Base-by-base conservation (phyloP, 2,113 vertebrate species). In the Mohoua ochrocephala region DNA sequence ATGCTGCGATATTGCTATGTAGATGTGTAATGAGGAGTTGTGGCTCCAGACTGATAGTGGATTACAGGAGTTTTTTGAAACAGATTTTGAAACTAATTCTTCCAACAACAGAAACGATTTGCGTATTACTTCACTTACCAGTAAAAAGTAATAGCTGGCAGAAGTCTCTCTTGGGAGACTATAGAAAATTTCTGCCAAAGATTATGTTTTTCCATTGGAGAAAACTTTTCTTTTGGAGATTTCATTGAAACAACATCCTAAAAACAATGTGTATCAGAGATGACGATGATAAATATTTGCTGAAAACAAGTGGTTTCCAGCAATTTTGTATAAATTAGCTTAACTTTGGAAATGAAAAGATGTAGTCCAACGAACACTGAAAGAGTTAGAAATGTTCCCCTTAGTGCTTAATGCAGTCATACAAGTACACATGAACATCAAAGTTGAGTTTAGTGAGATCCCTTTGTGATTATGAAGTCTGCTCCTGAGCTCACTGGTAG, bases 391-490 rank as follows among this genome's bases (percentile, higher is more conserved):
- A 81, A 28, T 13, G 3, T 30, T 54, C 11, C 52, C 39, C 28
- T 37, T 81, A 50, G 14, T 39, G 50, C 28, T 73, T 73, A 61
- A 27, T 3, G 26, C 12, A 45, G n/a, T 4, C 11, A 5, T n/a
- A 26, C 5, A 39, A 57, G 31, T 20, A 64, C 13, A 52, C 4
- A 15, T 0, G 0, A 41, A 39, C 5, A 20, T 44, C n/a, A 79
- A 53, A 69, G 15, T 33, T 11, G 5, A 49, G 15, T 68, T 79
- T 44, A 57, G 26, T 20, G 31, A 80, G 22, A 67, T 24, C 7
- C 7, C 5, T 44, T 39, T 41, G 10, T 37, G 45, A 33, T 57
- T 57, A 49, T 7, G 11, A 23, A 30, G 13, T 19, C n/a, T 73
- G 15, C 21, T 85, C 14, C 81, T 69, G 37, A 89, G 31, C 13